Percentiles rank a stretch among this genome's conserved stretches.
These are phyloP conservation scores for Sebastolobus alascanus DNA, from an alignment of 2,797 vertebrate species.

Conservation along the genomic window DNA sequence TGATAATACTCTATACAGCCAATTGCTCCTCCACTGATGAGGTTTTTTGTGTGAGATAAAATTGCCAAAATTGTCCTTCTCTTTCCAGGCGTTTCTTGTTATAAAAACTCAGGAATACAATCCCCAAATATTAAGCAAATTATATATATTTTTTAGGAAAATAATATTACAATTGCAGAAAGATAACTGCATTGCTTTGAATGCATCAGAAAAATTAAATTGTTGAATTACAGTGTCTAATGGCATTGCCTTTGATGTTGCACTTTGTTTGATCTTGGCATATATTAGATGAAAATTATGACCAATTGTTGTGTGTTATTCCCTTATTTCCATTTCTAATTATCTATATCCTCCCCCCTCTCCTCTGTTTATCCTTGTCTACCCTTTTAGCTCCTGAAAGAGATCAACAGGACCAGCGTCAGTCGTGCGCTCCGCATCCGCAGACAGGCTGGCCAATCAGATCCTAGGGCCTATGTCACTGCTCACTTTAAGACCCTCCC, in stretches of 20 bases:
- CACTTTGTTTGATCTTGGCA: background rate
- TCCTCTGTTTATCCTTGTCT: background rate
- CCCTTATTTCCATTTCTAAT: background rate
- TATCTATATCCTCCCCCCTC: background rate
- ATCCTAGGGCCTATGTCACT: constrained; percentile 93
- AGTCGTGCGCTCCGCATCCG: constrained; percentile 91
- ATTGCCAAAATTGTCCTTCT: constrained; percentile 26
- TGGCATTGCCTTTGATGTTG: background rate
- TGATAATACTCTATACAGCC: constrained; percentile 39
- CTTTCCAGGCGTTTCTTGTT: constrained; percentile 5
- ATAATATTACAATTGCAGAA: background rate
- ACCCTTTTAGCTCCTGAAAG: constrained; percentile 89
- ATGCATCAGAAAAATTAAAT: background rate
- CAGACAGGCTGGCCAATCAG: constrained; percentile 88
- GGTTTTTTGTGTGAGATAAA: constrained; percentile 41
- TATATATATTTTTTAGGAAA: background rate
- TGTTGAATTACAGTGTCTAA: background rate
- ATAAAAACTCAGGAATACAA: background rate
- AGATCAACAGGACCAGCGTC: constrained; percentile 93
- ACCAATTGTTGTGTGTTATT: constrained; percentile 3
- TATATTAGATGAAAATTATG: background rate
- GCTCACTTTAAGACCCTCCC: constrained; percentile 97
- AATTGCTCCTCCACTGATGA: constrained; percentile 48
- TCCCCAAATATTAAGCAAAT: background rate
- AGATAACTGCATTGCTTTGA: background rate